Conservation (phyloP, 1,140 invertebrate genomes). For the Drosophila triauraria region DNA sequence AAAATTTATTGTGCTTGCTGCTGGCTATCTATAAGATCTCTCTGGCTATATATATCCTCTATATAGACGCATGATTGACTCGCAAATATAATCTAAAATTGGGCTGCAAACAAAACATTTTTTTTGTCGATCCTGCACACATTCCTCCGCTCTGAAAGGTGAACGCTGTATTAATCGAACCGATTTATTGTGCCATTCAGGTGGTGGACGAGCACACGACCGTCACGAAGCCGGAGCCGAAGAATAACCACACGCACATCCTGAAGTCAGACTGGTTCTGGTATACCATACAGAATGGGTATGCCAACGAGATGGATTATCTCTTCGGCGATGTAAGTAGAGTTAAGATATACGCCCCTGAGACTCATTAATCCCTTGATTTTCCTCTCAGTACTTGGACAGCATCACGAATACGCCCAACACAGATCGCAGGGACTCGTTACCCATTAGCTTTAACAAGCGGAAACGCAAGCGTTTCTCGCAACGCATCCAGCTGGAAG, state of each 20-base stretch:
- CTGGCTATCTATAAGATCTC: conserved; percentile 44
- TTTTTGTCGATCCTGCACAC: conserved; percentile 31
- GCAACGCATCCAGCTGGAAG: conserved; percentile 77
- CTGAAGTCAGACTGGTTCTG: conserved; percentile 99
- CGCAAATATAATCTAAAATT: conserved; percentile 31
- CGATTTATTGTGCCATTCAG: conserved; percentile 84
- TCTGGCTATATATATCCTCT: conserved; percentile 31
- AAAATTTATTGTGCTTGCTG: conserved; percentile 78
- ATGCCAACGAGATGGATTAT: conserved; percentile 95
- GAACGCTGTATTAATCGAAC: conserved; percentile 15
- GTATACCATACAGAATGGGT: conserved; percentile 96
- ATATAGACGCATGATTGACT: conserved; percentile 63
- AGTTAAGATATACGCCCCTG: accelerated
- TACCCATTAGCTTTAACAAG: conserved; percentile 84
- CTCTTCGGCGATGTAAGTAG: conserved; percentile 91
- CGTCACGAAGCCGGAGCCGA: conserved; percentile 88
- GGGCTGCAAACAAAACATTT: conserved; percentile 52
- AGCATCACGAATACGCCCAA: conserved; percentile 84
- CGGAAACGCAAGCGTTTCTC: conserved; percentile 91
- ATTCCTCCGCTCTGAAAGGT: conserved; percentile 21
- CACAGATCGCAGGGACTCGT: conserved; percentile 87
- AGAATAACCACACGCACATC: conserved; percentile 87
- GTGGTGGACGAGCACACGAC: conserved; percentile 93
- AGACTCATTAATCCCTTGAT: neutral
- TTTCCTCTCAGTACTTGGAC: conserved; percentile 71